Evolutionary conservation across 2,797 vertebrate genomes (phyloP).

Genomic region (Bothrops alternatus): DNA sequence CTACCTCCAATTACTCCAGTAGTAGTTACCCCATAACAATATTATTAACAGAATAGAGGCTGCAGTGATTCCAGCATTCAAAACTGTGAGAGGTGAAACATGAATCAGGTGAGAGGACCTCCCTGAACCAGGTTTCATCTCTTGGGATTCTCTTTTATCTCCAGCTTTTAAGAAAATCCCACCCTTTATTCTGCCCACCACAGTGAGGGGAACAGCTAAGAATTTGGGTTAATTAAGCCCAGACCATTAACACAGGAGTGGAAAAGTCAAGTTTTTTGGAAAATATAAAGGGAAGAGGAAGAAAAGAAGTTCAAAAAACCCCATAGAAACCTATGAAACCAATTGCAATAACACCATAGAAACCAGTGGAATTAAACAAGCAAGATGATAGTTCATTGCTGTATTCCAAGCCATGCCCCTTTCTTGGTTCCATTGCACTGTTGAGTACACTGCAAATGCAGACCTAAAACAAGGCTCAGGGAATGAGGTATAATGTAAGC

Average conservation of each 20-base stretch:
- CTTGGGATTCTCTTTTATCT: too few relatives aligned
- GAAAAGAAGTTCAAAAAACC: neutral
- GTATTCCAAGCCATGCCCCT: neutral
- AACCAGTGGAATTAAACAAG: neutral
- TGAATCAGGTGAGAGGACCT: too few relatives aligned
- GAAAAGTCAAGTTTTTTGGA: too few relatives aligned
- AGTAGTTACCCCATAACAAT: neutral
- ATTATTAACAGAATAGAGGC: neutral
- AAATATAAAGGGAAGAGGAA: neutral
- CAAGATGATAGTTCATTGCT: neutral
- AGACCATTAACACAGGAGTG: neutral
- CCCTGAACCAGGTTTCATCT: too few relatives aligned
- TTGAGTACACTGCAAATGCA: neutral
- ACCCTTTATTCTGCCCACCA: too few relatives aligned
- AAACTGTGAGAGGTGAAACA: neutral
- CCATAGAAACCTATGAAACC: too few relatives aligned
- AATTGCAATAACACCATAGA: neutral
- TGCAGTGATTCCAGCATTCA: neutral
- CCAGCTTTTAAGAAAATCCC: too few relatives aligned
- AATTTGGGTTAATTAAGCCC: neutral
- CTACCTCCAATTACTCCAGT: neutral
- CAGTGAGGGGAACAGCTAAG: too few relatives aligned
- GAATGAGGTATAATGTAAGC: too few relatives aligned
- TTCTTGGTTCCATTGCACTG: neutral
- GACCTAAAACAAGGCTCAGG: neutral